Conservation (phyloP, 1,140 invertebrate genomes). For the Caenorhabditis elegans region WBcel235 BX284606.5:16365001-16365500, state of each 20-base stretch:
- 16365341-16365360: constrained; percentile 10
- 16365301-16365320: constrained; percentile 20
- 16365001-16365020: too few species aligned
- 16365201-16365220: neutral
- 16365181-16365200: neutral
- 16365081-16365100: too few species aligned
- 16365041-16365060: too few species aligned
- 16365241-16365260: constrained; percentile 21
- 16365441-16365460: constrained; percentile 13
- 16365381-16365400: neutral
- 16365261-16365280: constrained; percentile 8
- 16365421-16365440: constrained; percentile 27
- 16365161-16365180: neutral
- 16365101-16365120: neutral
- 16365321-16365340: constrained; percentile 13
- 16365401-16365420: neutral
- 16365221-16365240: neutral
- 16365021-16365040: too few species aligned
- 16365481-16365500: constrained; percentile 25
- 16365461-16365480: constrained; percentile 31
- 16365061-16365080: too few species aligned
- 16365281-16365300: neutral
- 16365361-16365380: neutral
- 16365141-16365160: neutral
- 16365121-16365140: neutral